Conservation (phyloP, 2,888 invertebrate species). For the Hydraecia micacea region DNA sequence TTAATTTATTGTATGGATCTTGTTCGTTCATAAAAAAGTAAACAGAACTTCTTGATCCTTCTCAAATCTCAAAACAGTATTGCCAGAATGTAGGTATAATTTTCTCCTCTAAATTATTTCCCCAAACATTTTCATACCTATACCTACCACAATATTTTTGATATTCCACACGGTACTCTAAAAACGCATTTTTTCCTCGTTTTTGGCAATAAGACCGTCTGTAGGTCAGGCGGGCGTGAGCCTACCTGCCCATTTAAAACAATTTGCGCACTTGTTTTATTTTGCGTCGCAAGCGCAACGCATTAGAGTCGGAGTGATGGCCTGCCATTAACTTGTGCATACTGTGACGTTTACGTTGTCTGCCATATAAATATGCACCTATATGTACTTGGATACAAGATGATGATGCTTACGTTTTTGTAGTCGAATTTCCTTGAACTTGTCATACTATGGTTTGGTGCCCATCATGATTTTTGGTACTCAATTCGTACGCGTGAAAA, state of each 20-base stretch:
- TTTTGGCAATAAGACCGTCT: constrained; percentile 83
- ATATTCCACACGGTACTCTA: constrained; percentile 67
- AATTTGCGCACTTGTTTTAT: constrained; percentile 85
- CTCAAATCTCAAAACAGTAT: neutral
- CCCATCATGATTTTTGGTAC: neutral
- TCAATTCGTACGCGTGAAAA: neutral
- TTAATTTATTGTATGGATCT: neutral
- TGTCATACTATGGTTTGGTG: neutral
- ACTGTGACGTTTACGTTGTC: constrained; percentile 72
- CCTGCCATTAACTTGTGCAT: constrained; percentile 76
- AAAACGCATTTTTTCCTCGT: constrained; percentile 74
- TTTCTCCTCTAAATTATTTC: neutral
- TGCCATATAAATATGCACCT: constrained; percentile 4
- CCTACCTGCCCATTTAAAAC: constrained; percentile 89
- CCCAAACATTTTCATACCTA: neutral
- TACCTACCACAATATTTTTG: neutral
- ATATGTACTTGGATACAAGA: constrained; percentile 23
- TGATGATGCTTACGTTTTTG: neutral
- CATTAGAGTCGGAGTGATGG: constrained; percentile 82
- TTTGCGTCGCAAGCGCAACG: constrained; percentile 74
- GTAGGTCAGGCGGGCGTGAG: constrained; percentile 87
- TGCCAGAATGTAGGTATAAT: no score
- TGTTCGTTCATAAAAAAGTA: neutral
- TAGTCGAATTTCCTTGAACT: neutral
- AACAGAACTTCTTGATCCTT: neutral